Evolutionary conservation across 2,113 vertebrate species (phyloP).

Genomic region (Geothlypis trichas): DNA sequence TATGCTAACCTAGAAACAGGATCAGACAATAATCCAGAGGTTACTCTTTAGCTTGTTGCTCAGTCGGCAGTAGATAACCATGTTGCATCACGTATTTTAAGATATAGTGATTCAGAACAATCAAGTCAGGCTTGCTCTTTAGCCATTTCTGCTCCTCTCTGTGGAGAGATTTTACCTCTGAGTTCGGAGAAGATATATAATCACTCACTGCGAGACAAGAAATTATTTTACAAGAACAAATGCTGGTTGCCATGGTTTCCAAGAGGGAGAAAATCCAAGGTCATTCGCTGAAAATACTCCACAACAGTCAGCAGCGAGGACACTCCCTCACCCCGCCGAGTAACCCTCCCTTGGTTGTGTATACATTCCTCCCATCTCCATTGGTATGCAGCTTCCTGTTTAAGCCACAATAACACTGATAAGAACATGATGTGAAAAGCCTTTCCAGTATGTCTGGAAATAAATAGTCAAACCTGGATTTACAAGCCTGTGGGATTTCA

Average conservation of each 20-base stretch:
- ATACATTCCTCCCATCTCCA: neutral
- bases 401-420: neutral
- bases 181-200: neutral
- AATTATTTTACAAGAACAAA: conserved; percentile 59
- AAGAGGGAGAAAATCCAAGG: conserved; percentile 53
- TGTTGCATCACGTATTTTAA: neutral
- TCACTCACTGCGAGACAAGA: conserved; percentile 27
- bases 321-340: accelerated
- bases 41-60: neutral
- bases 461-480: neutral
- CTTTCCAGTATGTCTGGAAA: neutral
- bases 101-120: neutral
- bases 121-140: neutral
- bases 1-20: neutral
- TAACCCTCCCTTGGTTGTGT: neutral
- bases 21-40: neutral
- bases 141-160: neutral
- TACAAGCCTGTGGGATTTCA: neutral
- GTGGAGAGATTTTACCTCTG: neutral
- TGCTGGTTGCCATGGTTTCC: conserved; percentile 69
- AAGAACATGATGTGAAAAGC: neutral
- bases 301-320: neutral
- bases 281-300: conserved; percentile 38
- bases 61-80: neutral
- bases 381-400: neutral